Base-by-base conservation (phyloP, 2,113 vertebrate genomes). In the Ammodytes dubius region DNA sequence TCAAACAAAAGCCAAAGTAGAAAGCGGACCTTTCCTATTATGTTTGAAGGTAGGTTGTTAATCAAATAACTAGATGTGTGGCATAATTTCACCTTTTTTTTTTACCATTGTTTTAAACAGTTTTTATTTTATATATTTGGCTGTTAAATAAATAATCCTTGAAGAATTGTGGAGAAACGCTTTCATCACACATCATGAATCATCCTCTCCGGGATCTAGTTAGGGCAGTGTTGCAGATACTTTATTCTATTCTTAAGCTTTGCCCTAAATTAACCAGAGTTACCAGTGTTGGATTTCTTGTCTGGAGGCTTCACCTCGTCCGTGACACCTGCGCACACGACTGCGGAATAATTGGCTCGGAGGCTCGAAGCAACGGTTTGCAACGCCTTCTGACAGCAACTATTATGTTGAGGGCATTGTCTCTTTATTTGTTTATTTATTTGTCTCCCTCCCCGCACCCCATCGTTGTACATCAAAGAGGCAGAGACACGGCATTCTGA, bases 201-300 rank as follows among this genome's bases (percentile, higher is more conserved):
- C 72, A 84, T 53, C 42, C 40, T 81, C 72, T 71, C 74, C 39
- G 60, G 61, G 70, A 87, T 85, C 60, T 19, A 45, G 83, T 43
- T 7, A 1, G 50, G 64, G 71, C 76, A 57, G 49, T 7, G 49
- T 63, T 79, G 58, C 60, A 70, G 10, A 39, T 47, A 49, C 64
- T 70, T 73, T 35, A 47, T 84, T 93, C 90, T 93, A 91, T 91
- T 91, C 88, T 93, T 89, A 87, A 86, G 80, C 68, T 49, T 64
- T n/a, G 60, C 70, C 79, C 89, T 93, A 93, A 96, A 27, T 27
- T 27, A 27, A 2, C 27, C 27, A 27, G 27, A 27, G 27, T 95
- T 94, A 95, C 92, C 94, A 90, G 92, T 94, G 94, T 93, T 91
- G 81, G 69, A 79, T 27, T 82, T 7, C 74, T 84, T 87, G 72